Conservation (phyloP, 2,888 invertebrate species). For the Lapara coniferarum region DNA sequence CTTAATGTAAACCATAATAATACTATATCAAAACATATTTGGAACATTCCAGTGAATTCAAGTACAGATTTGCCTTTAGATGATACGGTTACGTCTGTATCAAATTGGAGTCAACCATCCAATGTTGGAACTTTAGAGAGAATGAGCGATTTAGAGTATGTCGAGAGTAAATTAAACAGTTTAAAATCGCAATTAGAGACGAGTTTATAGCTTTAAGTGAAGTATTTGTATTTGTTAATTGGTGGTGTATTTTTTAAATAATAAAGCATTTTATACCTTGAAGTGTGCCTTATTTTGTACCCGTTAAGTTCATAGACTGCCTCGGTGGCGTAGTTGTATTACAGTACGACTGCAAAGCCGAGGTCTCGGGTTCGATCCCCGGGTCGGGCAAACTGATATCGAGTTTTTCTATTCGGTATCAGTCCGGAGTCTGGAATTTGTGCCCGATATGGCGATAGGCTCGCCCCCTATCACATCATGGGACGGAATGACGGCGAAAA, state of each 20-base stretch:
- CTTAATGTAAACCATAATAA: constrained; percentile 49
- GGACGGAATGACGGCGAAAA: no score
- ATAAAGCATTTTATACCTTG: neutral
- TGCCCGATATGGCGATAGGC: no score
- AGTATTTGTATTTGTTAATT: neutral
- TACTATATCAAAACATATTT: constrained; percentile 51
- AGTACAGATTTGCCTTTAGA: constrained; percentile 45
- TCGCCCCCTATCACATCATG: no score
- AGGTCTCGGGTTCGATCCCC: no score
- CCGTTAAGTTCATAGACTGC: no score
- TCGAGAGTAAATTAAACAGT: constrained; percentile 69
- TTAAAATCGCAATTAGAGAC: constrained; percentile 69
- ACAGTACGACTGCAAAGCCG: no score
- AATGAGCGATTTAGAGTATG: constrained; percentile 71
- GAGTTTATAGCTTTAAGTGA: constrained; percentile 52
- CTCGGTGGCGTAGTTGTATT: no score
- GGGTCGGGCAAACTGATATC: no score
- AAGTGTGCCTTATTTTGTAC: neutral
- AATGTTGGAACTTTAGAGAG: constrained; percentile 72
- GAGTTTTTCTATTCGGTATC: no score
- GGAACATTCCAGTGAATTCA: constrained; percentile 59
- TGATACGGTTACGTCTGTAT: constrained; percentile 38
- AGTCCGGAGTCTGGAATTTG: no score
- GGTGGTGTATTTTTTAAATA: neutral
- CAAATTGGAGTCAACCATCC: constrained; percentile 59